Conservation (phyloP, 92 coral and sea anemone genomes). For the Diadumene lineata region DNA sequence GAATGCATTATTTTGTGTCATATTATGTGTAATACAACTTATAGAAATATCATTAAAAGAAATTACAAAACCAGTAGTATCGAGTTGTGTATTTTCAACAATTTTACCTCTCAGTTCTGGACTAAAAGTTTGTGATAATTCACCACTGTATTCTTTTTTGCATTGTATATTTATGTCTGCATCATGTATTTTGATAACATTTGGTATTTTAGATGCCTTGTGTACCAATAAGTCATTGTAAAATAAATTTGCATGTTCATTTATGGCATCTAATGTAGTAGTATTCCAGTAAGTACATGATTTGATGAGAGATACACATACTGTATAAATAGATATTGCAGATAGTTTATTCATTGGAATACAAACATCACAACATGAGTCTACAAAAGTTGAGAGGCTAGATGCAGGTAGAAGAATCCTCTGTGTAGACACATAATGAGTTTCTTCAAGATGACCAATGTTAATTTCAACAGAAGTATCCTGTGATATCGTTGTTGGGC, state of each 20-base stretch:
- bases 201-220: neutral
- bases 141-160: neutral
- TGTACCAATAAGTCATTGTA: neutral
- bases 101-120: neutral
- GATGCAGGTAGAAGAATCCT: neutral
- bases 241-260: too few relatives aligned
- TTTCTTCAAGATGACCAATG: constrained; percentile 61
- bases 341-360: neutral
- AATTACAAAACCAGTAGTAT: constrained; percentile 20
- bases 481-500: constrained; percentile 41
- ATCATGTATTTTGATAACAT: neutral
- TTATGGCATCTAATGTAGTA: too few relatives aligned
- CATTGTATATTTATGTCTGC: constrained; percentile 11
- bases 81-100: constrained; percentile 2
- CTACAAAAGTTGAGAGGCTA: neutral
- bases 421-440: constrained; percentile 61
- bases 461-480: constrained; percentile 23
- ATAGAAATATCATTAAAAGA: constrained; percentile 13
- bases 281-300: neutral
- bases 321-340: neutral
- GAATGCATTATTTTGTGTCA: too few relatives aligned
- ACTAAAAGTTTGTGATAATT: constrained; percentile 6
- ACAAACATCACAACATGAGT: neutral
- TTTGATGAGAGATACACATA: neutral
- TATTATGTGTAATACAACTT: too few relatives aligned